Evolutionary conservation across 2,113 vertebrate species (phyloP).

Genomic region (Tympanuchus pallidicinctus): DNA sequence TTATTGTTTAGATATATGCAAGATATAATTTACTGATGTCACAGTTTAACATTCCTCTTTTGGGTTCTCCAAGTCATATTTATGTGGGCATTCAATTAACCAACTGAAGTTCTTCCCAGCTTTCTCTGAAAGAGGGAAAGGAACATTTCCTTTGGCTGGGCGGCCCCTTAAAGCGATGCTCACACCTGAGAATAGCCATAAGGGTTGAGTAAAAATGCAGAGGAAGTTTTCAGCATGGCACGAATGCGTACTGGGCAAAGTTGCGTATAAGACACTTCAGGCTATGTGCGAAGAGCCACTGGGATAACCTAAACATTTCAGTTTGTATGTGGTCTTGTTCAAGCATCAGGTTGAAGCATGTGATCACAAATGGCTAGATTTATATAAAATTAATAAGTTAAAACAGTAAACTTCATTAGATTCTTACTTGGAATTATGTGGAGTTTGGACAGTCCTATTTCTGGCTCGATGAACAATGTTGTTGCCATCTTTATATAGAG

Average conservation of each 20-base stretch:
- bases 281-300: neutral
- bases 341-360: neutral
- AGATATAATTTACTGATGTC: neutral
- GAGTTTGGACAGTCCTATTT: neutral
- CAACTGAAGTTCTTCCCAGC: neutral
- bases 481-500: slow-evolving; percentile 45
- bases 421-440: slow-evolving; percentile 7
- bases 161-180: neutral
- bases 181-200: neutral
- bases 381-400: slow-evolving; percentile 8
- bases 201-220: neutral
- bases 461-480: slow-evolving; percentile 48
- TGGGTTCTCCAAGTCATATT: neutral
- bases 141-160: slow-evolving; percentile 21
- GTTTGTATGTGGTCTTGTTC: neutral
- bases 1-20: neutral
- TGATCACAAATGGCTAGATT: neutral
- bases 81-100: slow-evolving; percentile 11
- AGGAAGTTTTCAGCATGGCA: slow-evolving; percentile 18
- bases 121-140: slow-evolving; percentile 4
- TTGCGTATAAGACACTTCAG: neutral
- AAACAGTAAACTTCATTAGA: neutral
- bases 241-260: neutral
- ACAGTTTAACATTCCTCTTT: neutral
- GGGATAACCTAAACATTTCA: neutral